Base-by-base conservation (phyloP, 2,797 vertebrate genomes). In the Australoheros facetus region DNA sequence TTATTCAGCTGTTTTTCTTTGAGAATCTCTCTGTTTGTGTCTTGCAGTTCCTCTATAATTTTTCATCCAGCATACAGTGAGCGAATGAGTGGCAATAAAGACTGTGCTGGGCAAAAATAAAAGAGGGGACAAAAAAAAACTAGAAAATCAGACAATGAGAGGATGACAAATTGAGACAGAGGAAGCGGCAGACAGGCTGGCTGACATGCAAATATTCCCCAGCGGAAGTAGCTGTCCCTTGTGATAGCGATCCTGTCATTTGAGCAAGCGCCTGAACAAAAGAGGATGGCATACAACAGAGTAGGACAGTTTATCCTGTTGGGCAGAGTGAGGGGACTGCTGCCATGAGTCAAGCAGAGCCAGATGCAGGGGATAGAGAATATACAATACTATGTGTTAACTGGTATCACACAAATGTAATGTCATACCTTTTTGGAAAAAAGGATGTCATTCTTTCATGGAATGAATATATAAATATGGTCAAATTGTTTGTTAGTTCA, bases 161-260 rank as follows among this genome's bases (percentile, higher is more conserved):
- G 81, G 77, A 79, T 81, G 84, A 91, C 80, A 91, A 89, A 90
- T 89, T 88, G 88, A 89, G 81, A 87, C 8, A 7, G 32, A 70
- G 71, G 77, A 75, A 75, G 82, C 83, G 60, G 73, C 64, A 73
- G 84, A 80, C 85, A 84, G 84, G 76, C 79, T 53, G 85, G 73
- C 71, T 85, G 90, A 88, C 83, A 84, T 88, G 86, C 81, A 86
- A 87, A 89, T 90, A 84, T 84, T 88, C 86, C 89, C 88, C 71
- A 79, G 85, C 21, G 82, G 89, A 91, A 84, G 86, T 79, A 56
- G 76, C 79, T 54, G 90, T 85, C 85, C 81, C 83, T 62, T 32
- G 79, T 72, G 82, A 86, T 89, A 77, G 81, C 16, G 34, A 86
- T 85, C 74, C 84, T 87, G 88, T 89, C 89, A 78, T 85, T 78